Base-by-base conservation (phyloP, 92 coral and sea anemone genomes). In the Phymanthus crucifer region DNA sequence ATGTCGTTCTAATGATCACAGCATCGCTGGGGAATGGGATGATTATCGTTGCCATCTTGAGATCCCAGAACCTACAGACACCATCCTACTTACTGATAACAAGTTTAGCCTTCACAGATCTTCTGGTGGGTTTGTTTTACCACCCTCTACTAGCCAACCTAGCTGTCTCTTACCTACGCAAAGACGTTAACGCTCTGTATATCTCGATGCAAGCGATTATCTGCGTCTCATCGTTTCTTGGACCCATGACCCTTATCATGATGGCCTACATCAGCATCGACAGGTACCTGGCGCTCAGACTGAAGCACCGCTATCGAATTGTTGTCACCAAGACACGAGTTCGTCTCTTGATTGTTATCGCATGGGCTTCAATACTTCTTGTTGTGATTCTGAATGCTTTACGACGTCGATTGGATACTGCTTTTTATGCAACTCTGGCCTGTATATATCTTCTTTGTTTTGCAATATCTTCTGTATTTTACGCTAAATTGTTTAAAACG, bases 41-140 rank as follows among this genome's bases (percentile, higher is more conserved):
- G 68, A 11, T 61, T 61, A 61, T 61, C 34, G 32, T 61, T 27
- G 68, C 68, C 68, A 61, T 61, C 32, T 61, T 27, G 68, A 61
- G 68, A 61, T 61, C 68, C 17, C 68, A 61, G 19, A 24, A 27
- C 68, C 68, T 61, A 27, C 36, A 61, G 29, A 61, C 68, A 12
- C 68, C 68, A 29, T 61, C 68, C 68, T 61, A 61, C 68, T 61
- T 61, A 61, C 68, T 61, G 34, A 61, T 61, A 61, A 61, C 68
- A 61, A 61, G 68, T 61, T 61, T 61, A 61, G 68, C 68, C 14
- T 24, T 61, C 68, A 27, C 68, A 27, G 68, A 61, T 61, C 32
- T 61, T 6, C 29, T 61, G 36, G 68, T 61, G 27, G 68, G 68
- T 27, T 61, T 61, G 34, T 18, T 61, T 0, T 61, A 16, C 13